Conservation (phyloP, 2,888 invertebrate species). For the Siphlonurus alternatus region DNA sequence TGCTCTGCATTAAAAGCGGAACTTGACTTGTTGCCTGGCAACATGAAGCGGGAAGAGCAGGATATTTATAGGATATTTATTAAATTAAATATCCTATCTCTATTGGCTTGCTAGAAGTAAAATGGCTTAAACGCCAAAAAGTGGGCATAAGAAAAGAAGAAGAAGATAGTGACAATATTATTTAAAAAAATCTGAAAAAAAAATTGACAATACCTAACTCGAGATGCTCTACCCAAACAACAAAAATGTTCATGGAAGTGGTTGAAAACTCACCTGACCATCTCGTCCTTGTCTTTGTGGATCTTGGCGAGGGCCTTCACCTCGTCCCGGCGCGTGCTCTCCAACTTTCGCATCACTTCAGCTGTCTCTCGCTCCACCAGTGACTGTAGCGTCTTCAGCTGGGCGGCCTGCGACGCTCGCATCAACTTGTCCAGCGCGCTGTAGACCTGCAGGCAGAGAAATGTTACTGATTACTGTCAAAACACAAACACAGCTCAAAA, state of each 20-base stretch:
- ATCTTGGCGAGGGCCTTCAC: constrained; percentile 73
- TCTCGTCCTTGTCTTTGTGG: constrained; percentile 80
- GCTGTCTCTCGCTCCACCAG: constrained; percentile 52
- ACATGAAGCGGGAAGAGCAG: too few relatives aligned
- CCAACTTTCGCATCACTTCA: constrained; percentile 63
- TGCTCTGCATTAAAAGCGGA: too few relatives aligned
- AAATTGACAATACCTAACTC: too few relatives aligned
- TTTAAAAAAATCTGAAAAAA: not conserved
- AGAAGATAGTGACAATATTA: not conserved
- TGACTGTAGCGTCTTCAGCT: constrained; percentile 53
- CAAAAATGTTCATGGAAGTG: constrained; percentile 10
- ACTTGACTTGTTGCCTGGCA: too few relatives aligned
- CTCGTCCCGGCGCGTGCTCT: constrained; percentile 69
- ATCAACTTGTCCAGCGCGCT: constrained; percentile 63
- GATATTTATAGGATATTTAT: too few relatives aligned
- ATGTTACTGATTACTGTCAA: too few relatives aligned
- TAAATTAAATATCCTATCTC: too few relatives aligned
- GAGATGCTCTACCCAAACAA: constrained; percentile 19
- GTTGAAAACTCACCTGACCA: constrained; percentile 30
- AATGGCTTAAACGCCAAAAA: too few relatives aligned
- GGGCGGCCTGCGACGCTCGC: constrained; percentile 56
- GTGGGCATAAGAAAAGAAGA: too few relatives aligned
- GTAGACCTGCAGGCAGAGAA: constrained; percentile 31
- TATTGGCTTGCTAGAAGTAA: too few relatives aligned
- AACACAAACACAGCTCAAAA: not conserved